Conservation (phyloP, 2,888 invertebrate genomes). For the Sinentomon sp. region DNA sequence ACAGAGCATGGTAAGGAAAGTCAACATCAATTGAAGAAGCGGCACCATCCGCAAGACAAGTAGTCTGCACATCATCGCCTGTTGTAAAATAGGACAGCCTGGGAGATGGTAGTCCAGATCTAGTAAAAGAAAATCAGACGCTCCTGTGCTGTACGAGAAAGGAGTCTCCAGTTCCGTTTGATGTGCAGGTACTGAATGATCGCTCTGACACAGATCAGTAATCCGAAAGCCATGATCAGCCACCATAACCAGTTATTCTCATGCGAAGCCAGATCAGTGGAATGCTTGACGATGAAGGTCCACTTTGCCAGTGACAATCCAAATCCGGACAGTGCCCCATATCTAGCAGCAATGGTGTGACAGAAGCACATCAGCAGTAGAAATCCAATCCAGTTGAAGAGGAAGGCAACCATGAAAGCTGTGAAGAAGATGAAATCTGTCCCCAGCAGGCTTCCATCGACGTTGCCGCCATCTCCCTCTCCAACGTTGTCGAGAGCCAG, state of each 20-base stretch:
- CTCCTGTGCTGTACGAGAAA: slow-evolving; percentile 62
- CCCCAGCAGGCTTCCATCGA: slow-evolving; percentile 53
- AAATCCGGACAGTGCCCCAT: slow-evolving; percentile 74
- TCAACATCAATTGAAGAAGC: too few species aligned
- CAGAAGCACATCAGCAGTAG: slow-evolving; percentile 74
- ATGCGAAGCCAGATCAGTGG: slow-evolving; percentile 55
- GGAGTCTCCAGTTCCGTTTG: slow-evolving; percentile 59
- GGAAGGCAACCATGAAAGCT: slow-evolving; percentile 79
- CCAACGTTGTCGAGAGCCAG: slow-evolving; percentile 46
- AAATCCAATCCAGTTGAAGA: slow-evolving; percentile 90
- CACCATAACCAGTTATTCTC: slow-evolving; percentile 81
- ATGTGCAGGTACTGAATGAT: slow-evolving; percentile 66
- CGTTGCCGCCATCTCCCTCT: slow-evolving; percentile 39
- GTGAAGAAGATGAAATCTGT: slow-evolving; percentile 82
- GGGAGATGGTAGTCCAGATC: too few species aligned
- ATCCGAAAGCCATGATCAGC: slow-evolving; percentile 66
- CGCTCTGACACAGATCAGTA: slow-evolving; percentile 60
- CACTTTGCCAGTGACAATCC: slow-evolving; percentile 79
- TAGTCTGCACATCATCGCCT: too few species aligned
- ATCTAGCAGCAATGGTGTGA: slow-evolving; percentile 73
- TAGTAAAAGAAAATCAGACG: slow-evolving; percentile 66
- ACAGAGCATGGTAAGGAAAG: too few species aligned
- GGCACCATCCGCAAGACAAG: too few species aligned
- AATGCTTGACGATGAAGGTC: slow-evolving; percentile 78
- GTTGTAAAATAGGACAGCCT: too few species aligned